These are phyloP conservation scores for Rachycentron canadum DNA, from an alignment of 2,797 vertebrate genomes.

Conservation along the genomic window DNA sequence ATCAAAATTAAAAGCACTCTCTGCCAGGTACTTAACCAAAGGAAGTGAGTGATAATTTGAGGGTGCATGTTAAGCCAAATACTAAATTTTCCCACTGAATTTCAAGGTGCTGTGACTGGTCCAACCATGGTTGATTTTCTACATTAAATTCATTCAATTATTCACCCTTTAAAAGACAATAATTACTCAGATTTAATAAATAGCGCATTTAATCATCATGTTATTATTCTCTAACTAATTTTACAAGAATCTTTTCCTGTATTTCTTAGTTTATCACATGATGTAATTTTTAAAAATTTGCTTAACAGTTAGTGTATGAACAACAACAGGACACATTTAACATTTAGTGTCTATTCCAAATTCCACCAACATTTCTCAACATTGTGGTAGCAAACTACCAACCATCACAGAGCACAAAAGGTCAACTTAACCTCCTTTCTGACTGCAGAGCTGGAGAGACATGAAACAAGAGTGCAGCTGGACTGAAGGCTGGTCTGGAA, in stretches of 20 bases:
- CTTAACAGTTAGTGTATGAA: not conserved
- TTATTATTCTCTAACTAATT: not conserved
- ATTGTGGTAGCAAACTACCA: not conserved
- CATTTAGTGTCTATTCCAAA: not conserved
- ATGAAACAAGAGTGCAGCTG: slow-evolving; percentile 19
- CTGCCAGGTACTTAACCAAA: slow-evolving; percentile 55
- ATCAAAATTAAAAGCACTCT: slow-evolving; percentile 56
- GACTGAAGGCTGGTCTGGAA: slow-evolving; percentile 19
- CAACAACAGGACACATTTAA: not conserved
- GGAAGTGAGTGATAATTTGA: slow-evolving; percentile 50
- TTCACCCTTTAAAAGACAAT: not conserved
- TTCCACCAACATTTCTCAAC: not conserved
- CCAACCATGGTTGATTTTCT: not conserved
- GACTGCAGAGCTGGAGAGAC: slow-evolving; percentile 32
- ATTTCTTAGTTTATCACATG: not conserved
- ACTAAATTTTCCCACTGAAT: slow-evolving; percentile 35
- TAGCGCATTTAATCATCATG: not conserved
- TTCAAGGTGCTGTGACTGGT: slow-evolving; percentile 10
- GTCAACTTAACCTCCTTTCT: slow-evolving; percentile 41
- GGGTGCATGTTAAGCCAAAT: slow-evolving; percentile 34
- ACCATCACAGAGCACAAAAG: slow-evolving; percentile 27
- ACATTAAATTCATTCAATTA: not conserved
- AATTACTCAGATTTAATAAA: not conserved
- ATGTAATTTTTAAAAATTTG: not conserved
- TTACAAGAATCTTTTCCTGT: not conserved